These are phyloP conservation scores for Megalopta genalis DNA, from an alignment of 1,140 invertebrate species.

Conservation along the genomic window DNA sequence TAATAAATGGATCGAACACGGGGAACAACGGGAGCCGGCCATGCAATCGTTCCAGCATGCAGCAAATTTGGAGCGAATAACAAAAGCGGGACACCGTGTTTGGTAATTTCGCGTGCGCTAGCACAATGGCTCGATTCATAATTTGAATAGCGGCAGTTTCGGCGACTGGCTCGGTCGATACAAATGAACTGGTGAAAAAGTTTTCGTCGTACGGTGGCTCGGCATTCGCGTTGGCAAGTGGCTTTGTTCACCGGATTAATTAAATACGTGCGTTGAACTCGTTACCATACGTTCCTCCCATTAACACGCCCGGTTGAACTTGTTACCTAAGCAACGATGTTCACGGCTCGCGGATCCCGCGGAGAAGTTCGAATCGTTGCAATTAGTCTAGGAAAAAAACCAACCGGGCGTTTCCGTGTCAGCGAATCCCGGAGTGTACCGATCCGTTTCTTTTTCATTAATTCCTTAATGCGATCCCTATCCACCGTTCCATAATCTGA, in stretches of 20 bases:
- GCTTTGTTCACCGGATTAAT: constrained; percentile 60
- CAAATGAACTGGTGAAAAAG: constrained; percentile 19
- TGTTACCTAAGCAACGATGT: constrained; percentile 52
- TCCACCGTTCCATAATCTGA: not conserved
- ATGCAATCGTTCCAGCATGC: not conserved
- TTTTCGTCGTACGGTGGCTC: not conserved
- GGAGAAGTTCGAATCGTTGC: constrained; percentile 20
- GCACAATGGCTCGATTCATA: constrained; percentile 51
- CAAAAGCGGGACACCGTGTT: constrained; percentile 61
- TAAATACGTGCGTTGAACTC: constrained; percentile 57
- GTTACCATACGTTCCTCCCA: constrained; percentile 49
- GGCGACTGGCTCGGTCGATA: not conserved
- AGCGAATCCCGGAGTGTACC: not conserved
- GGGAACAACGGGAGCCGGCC: not conserved
- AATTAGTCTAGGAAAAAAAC: constrained; percentile 27
- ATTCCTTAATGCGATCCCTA: not conserved
- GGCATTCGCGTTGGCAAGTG: constrained; percentile 1
- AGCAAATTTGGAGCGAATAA: constrained; percentile 67
- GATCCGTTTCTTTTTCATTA: not conserved
- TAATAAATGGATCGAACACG: too few relatives aligned
- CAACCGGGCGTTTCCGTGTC: not conserved
- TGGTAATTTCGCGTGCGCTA: constrained; percentile 55
- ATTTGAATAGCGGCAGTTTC: constrained; percentile 35
- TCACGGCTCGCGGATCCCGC: constrained; percentile 6
- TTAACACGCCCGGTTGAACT: constrained; percentile 35